These are phyloP conservation scores for Yponomeuta cagnagella DNA, from an alignment of 2,888 invertebrate species.

Conservation along the genomic window DNA sequence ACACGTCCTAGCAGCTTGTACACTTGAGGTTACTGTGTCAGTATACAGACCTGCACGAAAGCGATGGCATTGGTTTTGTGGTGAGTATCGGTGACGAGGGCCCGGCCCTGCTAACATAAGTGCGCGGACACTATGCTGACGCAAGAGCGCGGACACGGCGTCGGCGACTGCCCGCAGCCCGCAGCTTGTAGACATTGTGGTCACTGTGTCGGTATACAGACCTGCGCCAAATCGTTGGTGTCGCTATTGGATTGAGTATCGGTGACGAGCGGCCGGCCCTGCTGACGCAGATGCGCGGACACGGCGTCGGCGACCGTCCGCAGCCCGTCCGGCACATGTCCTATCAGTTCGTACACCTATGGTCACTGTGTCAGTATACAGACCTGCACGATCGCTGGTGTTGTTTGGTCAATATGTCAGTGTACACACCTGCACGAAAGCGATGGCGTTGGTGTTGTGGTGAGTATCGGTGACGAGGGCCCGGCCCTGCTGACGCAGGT, in stretches of 20 bases:
- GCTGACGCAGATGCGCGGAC: constrained; percentile 89
- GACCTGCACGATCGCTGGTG: too few relatives aligned
- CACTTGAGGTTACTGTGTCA: constrained; percentile 67
- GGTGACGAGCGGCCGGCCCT: neutral
- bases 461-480: constrained; percentile 96
- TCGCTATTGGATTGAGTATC: constrained; percentile 78
- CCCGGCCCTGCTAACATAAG: too few relatives aligned
- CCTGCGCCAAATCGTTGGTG: neutral
- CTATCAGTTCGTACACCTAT: constrained; percentile 54
- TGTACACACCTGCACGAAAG: constrained; percentile 85
- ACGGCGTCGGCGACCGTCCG: constrained; percentile 98
- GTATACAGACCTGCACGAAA: neutral
- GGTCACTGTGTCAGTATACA: constrained; percentile 82
- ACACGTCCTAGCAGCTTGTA: constrained; percentile 97
- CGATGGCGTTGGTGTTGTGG: constrained; percentile 92
- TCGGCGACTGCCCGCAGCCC: constrained; percentile 92
- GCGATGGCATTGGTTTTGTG: constrained; percentile 56
- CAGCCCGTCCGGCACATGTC: constrained; percentile 77
- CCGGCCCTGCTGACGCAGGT: constrained; percentile 96
- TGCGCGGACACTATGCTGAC: constrained; percentile 55
- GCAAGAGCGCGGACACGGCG: constrained; percentile 94
- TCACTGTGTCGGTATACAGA: neutral
- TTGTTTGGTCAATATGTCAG: too few relatives aligned
- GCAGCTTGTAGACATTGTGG: constrained; percentile 89
- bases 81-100: constrained; percentile 65